Evolutionary conservation across 2,888 invertebrate species (phyloP).

Genomic region (Elegia similella): DNA sequence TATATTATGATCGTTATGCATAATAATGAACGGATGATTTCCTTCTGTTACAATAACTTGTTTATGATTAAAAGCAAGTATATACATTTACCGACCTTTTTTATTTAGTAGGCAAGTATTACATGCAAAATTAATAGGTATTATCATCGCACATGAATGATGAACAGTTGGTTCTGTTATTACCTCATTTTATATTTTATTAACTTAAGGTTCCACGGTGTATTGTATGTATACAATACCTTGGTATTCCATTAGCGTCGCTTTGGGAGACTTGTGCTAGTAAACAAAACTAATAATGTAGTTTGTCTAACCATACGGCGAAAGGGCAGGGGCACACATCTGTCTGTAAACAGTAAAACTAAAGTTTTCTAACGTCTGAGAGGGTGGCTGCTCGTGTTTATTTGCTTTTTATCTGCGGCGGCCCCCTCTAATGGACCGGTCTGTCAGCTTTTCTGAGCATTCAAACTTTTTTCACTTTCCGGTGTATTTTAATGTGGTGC

Average conservation of each 20-base stretch:
- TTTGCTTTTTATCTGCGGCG: slow-evolving; percentile 55
- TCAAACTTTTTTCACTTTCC: slow-evolving; percentile 39
- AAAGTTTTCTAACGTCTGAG: slow-evolving; percentile 41
- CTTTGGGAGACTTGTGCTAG: slow-evolving; percentile 4
- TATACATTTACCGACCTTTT: no score
- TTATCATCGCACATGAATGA: no score
- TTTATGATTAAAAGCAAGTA: no score
- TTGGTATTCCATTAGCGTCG: slow-evolving; percentile 7
- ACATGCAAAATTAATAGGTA: no score
- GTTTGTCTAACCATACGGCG: slow-evolving; percentile 3
- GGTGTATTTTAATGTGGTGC: slow-evolving; percentile 21
- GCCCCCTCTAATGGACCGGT: slow-evolving; percentile 61
- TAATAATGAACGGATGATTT: no score
- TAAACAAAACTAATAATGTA: slow-evolving; percentile 12
- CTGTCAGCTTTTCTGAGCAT: slow-evolving; percentile 54
- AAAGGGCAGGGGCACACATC: slow-evolving; percentile 8
- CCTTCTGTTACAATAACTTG: no score
- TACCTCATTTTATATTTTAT: neutral
- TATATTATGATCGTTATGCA: no score
- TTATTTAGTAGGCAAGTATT: no score
- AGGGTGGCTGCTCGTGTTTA: slow-evolving; percentile 46
- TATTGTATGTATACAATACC: neutral
- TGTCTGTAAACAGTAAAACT: slow-evolving; percentile 17
- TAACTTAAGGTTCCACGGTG: neutral
- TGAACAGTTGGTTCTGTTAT: no score